Evolutionary conservation across 2,113 vertebrate species (phyloP), one percentile per base, ranked within the genome.

Genomic region (Podilymbus podiceps): DNA sequence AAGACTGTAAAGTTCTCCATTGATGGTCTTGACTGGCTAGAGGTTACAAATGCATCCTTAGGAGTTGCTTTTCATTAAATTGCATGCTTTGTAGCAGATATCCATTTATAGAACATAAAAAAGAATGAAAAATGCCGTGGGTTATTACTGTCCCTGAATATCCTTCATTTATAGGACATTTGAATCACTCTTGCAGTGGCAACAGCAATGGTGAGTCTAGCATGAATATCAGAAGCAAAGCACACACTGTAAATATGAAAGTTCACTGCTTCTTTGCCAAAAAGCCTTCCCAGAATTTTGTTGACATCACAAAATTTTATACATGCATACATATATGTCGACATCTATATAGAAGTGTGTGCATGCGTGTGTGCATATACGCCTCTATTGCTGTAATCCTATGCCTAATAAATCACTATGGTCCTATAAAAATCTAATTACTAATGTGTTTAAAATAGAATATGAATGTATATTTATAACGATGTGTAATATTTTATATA

Each of bases 371-470:
- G 75, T 53, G 71, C 50, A 17, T 53, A 31, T 55, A 35, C 1
- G 38, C 63, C 64, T 60, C 75, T 30, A 5, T 44, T 30, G 66
- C 89, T 87, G 91, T 69, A 87, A 47, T 64, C 47, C 47, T 56
- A 55, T 35, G 87, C 84, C 89, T 85, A 40, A 89, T 64, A 60
- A 95, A 91, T 79, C 74, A 58, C 85, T 4, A 4, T 89, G 87
- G 81, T 74, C 87, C 62, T 33, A 75, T 72, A 96, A 96, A 96
- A 91, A 44, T 89, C 78, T 87, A 60, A 73, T 95, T 95, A 88
- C 81, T 88, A 94, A 95, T 76, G 89, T 88, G 84, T 93, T 93
- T 94, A 95, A 97, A 97, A 94, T 95, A 93, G 96, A 96, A 76
- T 79, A 85, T 58, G 85, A 76, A 62, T 46, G 74, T 93, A 31